Evolutionary conservation across 1,140 invertebrate species (phyloP).

Genomic region (Drosophila azteca): DNA sequence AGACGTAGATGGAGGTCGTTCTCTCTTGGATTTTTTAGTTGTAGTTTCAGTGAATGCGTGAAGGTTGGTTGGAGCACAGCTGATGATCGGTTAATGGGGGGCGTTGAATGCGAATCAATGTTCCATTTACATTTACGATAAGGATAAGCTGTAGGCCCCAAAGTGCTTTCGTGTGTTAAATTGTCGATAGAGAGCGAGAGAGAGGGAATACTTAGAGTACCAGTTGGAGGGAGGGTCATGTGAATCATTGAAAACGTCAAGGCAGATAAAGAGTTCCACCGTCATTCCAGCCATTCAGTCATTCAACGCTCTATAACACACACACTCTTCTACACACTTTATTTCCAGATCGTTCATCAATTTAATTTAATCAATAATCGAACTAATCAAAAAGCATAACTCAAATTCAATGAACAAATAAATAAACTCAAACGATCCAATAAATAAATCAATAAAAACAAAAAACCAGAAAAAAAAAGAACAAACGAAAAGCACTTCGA

Average conservation of each 20-base stretch:
- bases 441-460: slow-evolving; percentile 74
- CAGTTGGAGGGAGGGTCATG: slow-evolving; percentile 6
- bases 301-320: slow-evolving; percentile 9
- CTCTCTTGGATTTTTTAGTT: neutral
- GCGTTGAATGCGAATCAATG: slow-evolving; percentile 13
- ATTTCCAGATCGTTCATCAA: slow-evolving; percentile 67
- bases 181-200: slow-evolving; percentile 10
- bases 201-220: neutral
- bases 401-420: slow-evolving; percentile 81
- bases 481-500: neutral
- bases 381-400: slow-evolving; percentile 52
- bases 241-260: slow-evolving; percentile 63
- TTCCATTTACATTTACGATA: slow-evolving; percentile 32
- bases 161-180: slow-evolving; percentile 51
- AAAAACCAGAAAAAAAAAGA: slow-evolving; percentile 25
- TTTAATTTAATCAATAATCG: slow-evolving; percentile 63
- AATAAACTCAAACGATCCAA: slow-evolving; percentile 68
- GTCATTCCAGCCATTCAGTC: neutral
- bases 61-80: too few species aligned
- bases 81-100: too few species aligned
- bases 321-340: slow-evolving; percentile 25
- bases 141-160: slow-evolving; percentile 36
- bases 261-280: slow-evolving; percentile 20
- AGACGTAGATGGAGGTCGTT: slow-evolving; percentile 48
- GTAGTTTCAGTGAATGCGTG: too few species aligned